Evolutionary conservation across 92 coral and sea anemone species (phyloP), one percentile per base, ranked within the genome.

Genomic region (Zoanthus sociatus): DNA sequence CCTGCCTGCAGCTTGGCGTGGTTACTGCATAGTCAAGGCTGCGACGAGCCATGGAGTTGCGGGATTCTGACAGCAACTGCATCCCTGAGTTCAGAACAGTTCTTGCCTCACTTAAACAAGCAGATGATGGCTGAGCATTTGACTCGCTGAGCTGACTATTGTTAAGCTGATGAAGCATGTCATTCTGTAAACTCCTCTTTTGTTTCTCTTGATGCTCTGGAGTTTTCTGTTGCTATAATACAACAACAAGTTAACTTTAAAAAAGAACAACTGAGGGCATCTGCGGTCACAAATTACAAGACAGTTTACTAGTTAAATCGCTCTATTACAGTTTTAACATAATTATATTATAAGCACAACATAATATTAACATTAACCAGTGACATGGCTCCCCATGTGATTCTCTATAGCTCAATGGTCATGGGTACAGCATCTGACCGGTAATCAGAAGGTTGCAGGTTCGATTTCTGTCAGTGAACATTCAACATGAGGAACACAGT

Each of bases 191-290:
- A 30, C 55, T 79, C 9, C 86, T 79, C 73, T 89, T 91, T 73
- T 94, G 98, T 77, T 94, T 84, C 6, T 75, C 88, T 76, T 94
- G 98, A 54, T 93, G 87, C 72, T 86, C 89, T 17, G 96, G 98
- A 70, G 92, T 93, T 89, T 86, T 86, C 74, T 94, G 98, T 76
- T 87, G 81, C 95, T 93, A 33, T 18, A 6, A 20, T 63, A 17
- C 4, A 6, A 63, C 26, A 26, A 26, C 26, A 26, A 63, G n/a
- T n/a, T 3, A 18, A 63, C 15, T 60, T 60, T 60, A 11, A 15
- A 1, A 60, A 60, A 13, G 26, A 26, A 26, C 26, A 26, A 26
- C 26, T 26, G 26, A 26, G 26, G 26, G 26, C 26, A 26, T 26
- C 26, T 26, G 0, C 26, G 26, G 26, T 26, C 26, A 26, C 26